These are phyloP conservation scores for Rutilus rutilus DNA, from an alignment of 2,113 vertebrate genomes.

Conservation along the genomic window DNA sequence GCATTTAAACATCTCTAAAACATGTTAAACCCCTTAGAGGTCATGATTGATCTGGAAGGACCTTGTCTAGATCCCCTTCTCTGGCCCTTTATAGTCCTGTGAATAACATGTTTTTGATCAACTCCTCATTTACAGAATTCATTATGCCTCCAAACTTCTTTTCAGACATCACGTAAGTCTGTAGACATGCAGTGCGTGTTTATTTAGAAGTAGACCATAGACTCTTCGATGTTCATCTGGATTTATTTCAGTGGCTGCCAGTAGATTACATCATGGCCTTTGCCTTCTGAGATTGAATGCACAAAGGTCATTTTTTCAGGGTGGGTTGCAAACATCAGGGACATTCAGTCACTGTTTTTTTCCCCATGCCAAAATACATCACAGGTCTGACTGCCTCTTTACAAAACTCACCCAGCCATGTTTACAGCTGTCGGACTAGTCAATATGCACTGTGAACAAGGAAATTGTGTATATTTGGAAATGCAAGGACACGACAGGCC, in stretches of 20 bases:
- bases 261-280: constrained; percentile 7
- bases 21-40: not conserved
- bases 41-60: not conserved
- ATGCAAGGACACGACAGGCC: constrained; percentile 32
- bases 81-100: not conserved
- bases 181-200: constrained; percentile 48
- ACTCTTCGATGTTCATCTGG: not conserved
- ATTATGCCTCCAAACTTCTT: constrained; percentile 64
- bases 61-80: not conserved
- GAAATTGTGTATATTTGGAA: constrained; percentile 25
- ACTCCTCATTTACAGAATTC: constrained; percentile 69
- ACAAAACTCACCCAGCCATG: constrained; percentile 17
- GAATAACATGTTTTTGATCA: constrained; percentile 64
- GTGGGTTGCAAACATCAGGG: constrained; percentile 20
- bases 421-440: constrained; percentile 27
- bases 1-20: not conserved
- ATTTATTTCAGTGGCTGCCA: not conserved
- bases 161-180: constrained; percentile 70
- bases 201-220: constrained; percentile 60
- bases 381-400: not conserved
- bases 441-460: constrained; percentile 14
- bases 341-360: constrained; percentile 13
- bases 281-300: not conserved
- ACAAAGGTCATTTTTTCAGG: not conserved
- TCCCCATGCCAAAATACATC: constrained; percentile 14